Percentiles rank a stretch among this genome's conserved stretches.
These are phyloP conservation scores for Phalacrocorax aristotelis DNA, from an alignment of 2,113 vertebrate species.

Conservation along the genomic window DNA sequence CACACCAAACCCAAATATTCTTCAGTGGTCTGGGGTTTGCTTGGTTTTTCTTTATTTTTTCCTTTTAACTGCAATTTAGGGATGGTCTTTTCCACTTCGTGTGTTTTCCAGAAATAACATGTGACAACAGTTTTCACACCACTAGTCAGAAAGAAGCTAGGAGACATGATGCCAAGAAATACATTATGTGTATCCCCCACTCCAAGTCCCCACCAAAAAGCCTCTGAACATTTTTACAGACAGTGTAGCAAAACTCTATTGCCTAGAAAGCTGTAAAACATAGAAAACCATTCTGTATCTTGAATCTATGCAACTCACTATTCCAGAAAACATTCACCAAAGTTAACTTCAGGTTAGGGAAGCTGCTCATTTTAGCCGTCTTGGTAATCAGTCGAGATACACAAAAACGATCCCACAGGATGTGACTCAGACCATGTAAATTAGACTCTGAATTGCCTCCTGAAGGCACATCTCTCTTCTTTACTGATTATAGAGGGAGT, in stretches of 20 bases:
- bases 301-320: not conserved
- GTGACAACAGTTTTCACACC: not conserved
- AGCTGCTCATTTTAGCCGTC: not conserved
- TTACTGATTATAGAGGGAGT: not conserved
- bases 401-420: not conserved
- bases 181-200: accelerated
- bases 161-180: not conserved
- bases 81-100: not conserved
- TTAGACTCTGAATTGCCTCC: not conserved
- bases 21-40: accelerated
- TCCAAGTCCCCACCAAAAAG: not conserved
- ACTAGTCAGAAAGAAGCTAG: not conserved
- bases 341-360: not conserved
- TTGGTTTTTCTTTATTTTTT: not conserved
- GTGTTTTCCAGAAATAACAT: not conserved
- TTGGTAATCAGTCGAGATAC: accelerated
- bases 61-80: not conserved
- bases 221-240: not conserved
- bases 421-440: not conserved
- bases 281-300: not conserved
- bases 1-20: not conserved
- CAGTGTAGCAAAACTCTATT: not conserved
- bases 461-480: not conserved
- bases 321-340: not conserved
- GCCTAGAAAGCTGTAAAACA: not conserved